Evolutionary conservation across 2,888 invertebrate genomes (phyloP), one percentile per base, ranked within the genome.

Genomic region (Halocaridina rubra): DNA sequence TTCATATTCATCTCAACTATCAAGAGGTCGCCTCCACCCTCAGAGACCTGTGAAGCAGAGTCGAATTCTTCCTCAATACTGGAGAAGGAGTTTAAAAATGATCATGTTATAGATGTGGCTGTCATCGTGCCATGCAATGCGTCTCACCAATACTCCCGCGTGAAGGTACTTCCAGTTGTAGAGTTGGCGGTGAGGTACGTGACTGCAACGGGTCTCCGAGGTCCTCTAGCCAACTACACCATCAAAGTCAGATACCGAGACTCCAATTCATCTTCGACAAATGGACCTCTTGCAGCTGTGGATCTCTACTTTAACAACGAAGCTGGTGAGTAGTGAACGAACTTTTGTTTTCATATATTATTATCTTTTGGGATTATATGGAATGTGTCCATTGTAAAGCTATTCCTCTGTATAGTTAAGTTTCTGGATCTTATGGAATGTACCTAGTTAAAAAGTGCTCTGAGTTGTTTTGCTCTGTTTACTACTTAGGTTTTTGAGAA

Each of bases 261-360:
- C 89, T 95, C 95, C 0, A 92, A 93, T 76, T 95, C 95, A 90
- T 95, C 95, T 30, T 95, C 96, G 2, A 94, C 94, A 0, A 93
- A 93, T 89, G 96, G 96, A 0, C 95, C 96, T 0, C 91, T 96
- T 77, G 95, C 94, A 7, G 95, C 96, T 29, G 94, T 96, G 57
- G 81, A 87, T 27, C 78, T 86, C 46, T 81, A 84, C 84, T 72
- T 81, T 72, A 72, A 87, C 61, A 78, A 74, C 16, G 64, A 71
- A 3, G 86, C 86, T 77, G 86, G 86, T 87, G 64, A 76, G 81
- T 80, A 53, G n/a, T n/a, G 53, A 1, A 53, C 16, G 16, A 53
- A 53, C 19, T 4, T 7, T 53, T 10, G n/a, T n/a, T n/a, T n/a
- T n/a, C n/a, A n/a, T n/a, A n/a, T n/a, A n/a, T n/a, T n/a, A n/a